Evolutionary conservation across 2,888 invertebrate species (phyloP).

Genomic region (Griposia aprilina): DNA sequence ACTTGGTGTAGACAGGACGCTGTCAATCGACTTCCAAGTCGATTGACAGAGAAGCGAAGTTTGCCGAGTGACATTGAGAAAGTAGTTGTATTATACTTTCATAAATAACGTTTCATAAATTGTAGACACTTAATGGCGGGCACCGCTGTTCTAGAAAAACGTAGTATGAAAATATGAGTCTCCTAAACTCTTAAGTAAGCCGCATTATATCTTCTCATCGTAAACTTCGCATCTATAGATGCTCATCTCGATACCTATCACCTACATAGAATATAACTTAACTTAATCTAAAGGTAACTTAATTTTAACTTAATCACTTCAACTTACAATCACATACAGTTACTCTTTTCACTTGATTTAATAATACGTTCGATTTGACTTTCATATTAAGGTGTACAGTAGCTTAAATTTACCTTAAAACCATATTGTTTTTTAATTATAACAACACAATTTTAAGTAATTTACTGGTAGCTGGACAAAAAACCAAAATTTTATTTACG

Average conservation of each 20-base stretch:
- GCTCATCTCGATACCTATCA: conserved; percentile 1
- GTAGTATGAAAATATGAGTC: neutral
- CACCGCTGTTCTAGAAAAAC: too few relatives aligned
- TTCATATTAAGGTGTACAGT: conserved; percentile 11
- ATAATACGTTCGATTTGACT: conserved; percentile 43
- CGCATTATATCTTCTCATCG: neutral
- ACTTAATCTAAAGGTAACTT: conserved; percentile 64
- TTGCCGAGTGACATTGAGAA: too few relatives aligned
- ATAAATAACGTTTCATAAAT: too few relatives aligned
- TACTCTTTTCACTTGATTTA: conserved; percentile 44
- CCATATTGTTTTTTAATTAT: neutral
- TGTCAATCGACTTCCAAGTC: too few relatives aligned
- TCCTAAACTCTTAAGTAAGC: neutral
- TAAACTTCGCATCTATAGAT: conserved; percentile 27
- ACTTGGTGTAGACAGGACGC: too few relatives aligned
- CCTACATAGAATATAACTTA: conserved; percentile 29
- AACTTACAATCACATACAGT: conserved; percentile 58
- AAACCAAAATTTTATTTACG: too few relatives aligned
- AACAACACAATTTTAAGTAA: neutral
- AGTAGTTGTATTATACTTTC: too few relatives aligned
- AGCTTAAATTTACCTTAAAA: conserved; percentile 22
- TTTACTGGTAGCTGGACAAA: too few relatives aligned
- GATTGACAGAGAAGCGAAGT: too few relatives aligned
- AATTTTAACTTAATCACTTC: conserved; percentile 55
- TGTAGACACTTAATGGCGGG: too few relatives aligned